Percentiles rank a stretch among this genome's conserved stretches.
These are phyloP conservation scores for Sinelater perroti DNA, from an alignment of 2,888 invertebrate species.

Conservation along the genomic window DNA sequence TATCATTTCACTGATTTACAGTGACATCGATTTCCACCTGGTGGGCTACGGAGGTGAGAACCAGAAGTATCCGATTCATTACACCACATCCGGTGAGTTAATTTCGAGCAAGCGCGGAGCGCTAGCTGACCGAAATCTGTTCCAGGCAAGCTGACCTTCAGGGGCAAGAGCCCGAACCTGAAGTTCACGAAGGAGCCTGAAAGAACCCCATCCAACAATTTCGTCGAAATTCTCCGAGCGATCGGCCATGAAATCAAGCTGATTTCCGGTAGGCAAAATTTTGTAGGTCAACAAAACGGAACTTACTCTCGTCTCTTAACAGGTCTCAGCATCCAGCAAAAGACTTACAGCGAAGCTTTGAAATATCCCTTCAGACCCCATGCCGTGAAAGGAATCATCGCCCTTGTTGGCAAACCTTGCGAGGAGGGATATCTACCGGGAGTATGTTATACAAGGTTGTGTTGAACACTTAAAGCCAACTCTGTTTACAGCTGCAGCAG, in stretches of 20 bases:
- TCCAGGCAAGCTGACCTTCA: constrained; percentile 55
- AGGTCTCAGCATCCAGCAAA: constrained; percentile 42
- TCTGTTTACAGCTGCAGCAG: constrained; percentile 50
- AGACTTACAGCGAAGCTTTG: constrained; percentile 70
- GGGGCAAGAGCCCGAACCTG: constrained; percentile 62
- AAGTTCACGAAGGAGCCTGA: constrained; percentile 52
- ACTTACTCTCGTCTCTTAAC: neutral
- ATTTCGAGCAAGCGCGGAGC: too few relatives aligned
- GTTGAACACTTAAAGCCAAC: constrained; percentile 1
- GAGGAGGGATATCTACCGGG: constrained; percentile 63
- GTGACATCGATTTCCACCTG: constrained; percentile 68
- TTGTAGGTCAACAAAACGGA: too few relatives aligned
- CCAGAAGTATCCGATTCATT: constrained; percentile 66
- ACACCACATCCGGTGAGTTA: constrained; percentile 65
- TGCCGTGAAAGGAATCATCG: constrained; percentile 77
- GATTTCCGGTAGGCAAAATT: constrained; percentile 48
- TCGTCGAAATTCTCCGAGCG: constrained; percentile 49
- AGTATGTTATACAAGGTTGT: constrained; percentile 60
- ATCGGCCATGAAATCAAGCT: constrained; percentile 53
- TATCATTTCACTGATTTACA: constrained; percentile 44
- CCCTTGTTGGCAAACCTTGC: constrained; percentile 71
- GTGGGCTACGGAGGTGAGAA: constrained; percentile 68
- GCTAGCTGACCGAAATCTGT: neutral
- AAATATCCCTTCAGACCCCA: constrained; percentile 79
- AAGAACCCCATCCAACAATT: constrained; percentile 48